Conservation (phyloP, 2,888 invertebrate genomes). For the Erebia palarica region DNA sequence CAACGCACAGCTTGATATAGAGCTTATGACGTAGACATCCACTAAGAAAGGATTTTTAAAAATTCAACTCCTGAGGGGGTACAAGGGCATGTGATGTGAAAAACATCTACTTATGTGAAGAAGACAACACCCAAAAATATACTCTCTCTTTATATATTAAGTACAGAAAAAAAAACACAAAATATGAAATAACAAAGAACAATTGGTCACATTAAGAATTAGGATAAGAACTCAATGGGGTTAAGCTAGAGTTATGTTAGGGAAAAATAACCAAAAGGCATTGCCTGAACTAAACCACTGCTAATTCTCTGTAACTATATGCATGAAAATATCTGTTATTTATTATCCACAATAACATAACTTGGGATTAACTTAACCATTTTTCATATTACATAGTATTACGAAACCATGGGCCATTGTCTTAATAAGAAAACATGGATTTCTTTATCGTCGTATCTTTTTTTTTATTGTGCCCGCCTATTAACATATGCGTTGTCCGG, state of each 20-base stretch:
- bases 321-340: conserved; percentile 33
- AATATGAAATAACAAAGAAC: background rate
- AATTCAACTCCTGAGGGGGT: too few species aligned
- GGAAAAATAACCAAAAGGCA: conserved; percentile 16
- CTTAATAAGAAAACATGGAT: conserved; percentile 44
- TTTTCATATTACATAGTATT: conserved; percentile 28
- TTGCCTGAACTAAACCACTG: conserved; percentile 10
- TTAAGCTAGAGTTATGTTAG: conserved; percentile 15
- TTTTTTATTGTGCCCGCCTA: conserved; percentile 66
- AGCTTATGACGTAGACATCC: too few species aligned
- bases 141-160: background rate
- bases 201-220: conserved; percentile 7
- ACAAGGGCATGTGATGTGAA: too few species aligned
- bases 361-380: conserved; percentile 33
- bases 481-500: conserved; percentile 52
- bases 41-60: too few species aligned
- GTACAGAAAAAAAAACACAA: background rate
- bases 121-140: background rate
- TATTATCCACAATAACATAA: conserved; percentile 33
- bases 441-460: conserved; percentile 53
- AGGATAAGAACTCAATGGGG: conserved; percentile 6
- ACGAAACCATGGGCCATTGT: conserved; percentile 39
- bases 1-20: background rate
- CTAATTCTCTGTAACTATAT: conserved; percentile 19
- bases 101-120: too few species aligned